Evolutionary conservation across 2,888 invertebrate genomes (phyloP).

Genomic region (Smittia sp.): DNA sequence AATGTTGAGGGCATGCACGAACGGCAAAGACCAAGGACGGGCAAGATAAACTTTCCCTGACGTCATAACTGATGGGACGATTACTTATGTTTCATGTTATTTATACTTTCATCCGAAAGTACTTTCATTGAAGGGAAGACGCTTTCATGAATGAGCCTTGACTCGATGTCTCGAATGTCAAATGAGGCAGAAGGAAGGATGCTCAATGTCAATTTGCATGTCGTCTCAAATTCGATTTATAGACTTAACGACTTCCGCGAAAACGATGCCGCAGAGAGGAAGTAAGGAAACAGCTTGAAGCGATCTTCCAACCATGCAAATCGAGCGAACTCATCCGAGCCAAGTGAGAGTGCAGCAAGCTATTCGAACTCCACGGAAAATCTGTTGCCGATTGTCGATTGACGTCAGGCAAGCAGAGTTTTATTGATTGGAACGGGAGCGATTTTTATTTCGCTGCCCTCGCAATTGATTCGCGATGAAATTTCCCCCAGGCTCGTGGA

Average conservation of each 20-base stretch:
- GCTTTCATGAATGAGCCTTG: conserved; percentile 7
- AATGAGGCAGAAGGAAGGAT: conserved; percentile 12
- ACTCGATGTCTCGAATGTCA: conserved; percentile 1
- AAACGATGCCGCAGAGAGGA: not conserved
- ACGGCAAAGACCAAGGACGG: not conserved
- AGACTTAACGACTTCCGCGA: conserved; percentile 13
- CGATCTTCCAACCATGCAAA: not conserved
- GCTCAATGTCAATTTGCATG: conserved; percentile 24
- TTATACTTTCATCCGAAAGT: not conserved
- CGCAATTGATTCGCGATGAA: not conserved
- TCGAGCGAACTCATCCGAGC: not conserved
- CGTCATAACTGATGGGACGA: too few relatives aligned
- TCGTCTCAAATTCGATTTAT: conserved; percentile 17
- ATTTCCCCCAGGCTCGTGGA: not conserved
- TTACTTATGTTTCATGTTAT: too few relatives aligned
- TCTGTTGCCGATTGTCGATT: not conserved
- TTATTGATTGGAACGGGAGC: not conserved
- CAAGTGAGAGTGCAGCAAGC: not conserved
- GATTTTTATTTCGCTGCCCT: not conserved
- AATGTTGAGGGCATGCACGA: not conserved
- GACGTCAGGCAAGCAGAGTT: not conserved
- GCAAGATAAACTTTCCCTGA: too few relatives aligned
- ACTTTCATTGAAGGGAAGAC: not conserved
- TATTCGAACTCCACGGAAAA: not conserved
- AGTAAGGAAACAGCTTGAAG: not conserved